Base-by-base conservation (phyloP, 2,888 invertebrate species). In the Pachliopta kotzebuea region DNA sequence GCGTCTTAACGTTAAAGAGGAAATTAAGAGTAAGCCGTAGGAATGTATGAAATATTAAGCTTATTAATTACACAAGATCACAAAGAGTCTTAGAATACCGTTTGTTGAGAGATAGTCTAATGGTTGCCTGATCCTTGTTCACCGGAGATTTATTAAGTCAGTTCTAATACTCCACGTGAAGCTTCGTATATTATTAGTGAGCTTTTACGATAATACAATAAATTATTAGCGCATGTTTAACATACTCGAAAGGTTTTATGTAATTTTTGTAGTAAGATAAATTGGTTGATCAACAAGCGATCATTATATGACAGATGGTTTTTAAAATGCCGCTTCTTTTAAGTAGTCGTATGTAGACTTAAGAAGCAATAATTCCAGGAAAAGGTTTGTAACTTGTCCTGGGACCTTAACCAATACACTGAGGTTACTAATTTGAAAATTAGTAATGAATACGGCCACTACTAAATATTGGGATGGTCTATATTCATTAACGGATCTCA, bases 41-140 rank as follows among this genome's bases (percentile, higher is more conserved):
- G 72, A 83, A 81, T 85, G 77, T 83, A 84, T 85, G 84, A 86
- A 82, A 85, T 83, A 85, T 86, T 84, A 85, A 83, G 81, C 81
- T 80, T 83, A 85, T 86, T 87, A 84, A 86, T 86, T 85, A 86
- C 69, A 72, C 61, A 73, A 79, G 80, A 83, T 84, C 82, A 86
- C 83, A 85, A 85, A 80, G 82, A 80, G 74, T 73, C 74, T 77
- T 76, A 62, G 69, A 74, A 74, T 84, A 82, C 9, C 50, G 21
- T 21, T 84, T 23, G 50, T 52, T 21, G 50, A 79, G 76, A 72
- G 75, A 74, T 74, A 78, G 78, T 76, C 80, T 86, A 85, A 86
- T 83, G 85, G 85, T 83, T 77, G 73, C 82, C 76, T 84, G 84
- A 86, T 82, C 81, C 76, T 71, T 75, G 77, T 78, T 80, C 73